Evolutionary conservation across 2,113 vertebrate genomes (phyloP).

Genomic region (Bucco capensis): DNA sequence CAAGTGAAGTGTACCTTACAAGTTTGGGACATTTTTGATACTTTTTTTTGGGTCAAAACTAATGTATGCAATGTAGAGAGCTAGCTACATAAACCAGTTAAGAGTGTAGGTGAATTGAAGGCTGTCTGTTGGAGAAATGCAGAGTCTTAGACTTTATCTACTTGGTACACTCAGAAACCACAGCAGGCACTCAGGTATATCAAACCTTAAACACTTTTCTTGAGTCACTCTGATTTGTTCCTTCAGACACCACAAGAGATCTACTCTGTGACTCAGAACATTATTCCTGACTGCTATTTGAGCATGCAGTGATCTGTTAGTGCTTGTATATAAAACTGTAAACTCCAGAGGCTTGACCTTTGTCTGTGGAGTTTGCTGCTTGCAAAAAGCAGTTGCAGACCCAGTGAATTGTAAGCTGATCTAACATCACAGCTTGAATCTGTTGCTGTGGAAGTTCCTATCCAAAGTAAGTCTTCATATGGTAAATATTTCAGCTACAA

Average conservation of each 20-base stretch:
- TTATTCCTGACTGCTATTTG: background rate
- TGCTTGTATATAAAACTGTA: background rate
- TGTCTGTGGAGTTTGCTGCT: background rate
- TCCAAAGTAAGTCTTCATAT: background rate
- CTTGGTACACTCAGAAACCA: background rate
- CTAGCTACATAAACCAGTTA: background rate
- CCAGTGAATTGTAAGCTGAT: background rate
- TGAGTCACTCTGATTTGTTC: background rate
- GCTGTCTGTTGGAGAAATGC: background rate
- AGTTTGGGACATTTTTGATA: background rate
- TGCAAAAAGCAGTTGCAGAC: background rate
- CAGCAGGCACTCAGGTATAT: background rate
- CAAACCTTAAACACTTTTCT: background rate
- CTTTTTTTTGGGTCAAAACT: background rate
- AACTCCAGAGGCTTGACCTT: background rate
- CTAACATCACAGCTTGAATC: background rate
- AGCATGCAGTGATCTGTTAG: background rate
- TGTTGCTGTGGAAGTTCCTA: background rate
- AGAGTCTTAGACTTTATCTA: background rate
- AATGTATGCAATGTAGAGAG: background rate
- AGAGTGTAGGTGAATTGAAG: background rate
- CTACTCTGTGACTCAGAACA: background rate
- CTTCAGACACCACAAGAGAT: background rate
- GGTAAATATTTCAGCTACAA: conserved; percentile 85
- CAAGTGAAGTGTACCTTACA: background rate